Evolutionary conservation across 1,140 invertebrate species (phyloP), one percentile per base, ranked within the genome.

Genomic region (Thaumetopoea pityocampa): DNA sequence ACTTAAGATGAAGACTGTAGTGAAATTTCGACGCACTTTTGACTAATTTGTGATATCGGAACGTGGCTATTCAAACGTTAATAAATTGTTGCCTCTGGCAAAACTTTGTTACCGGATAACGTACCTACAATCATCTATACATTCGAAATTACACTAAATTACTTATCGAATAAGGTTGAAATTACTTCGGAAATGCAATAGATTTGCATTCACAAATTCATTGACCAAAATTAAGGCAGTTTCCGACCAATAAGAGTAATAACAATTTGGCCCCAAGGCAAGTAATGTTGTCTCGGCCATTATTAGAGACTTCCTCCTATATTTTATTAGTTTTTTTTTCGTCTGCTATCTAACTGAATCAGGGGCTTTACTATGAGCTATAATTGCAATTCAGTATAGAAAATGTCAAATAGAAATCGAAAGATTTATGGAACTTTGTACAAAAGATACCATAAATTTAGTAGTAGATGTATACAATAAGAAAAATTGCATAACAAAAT

Each of bases 171-270:
- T 57, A 56, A 32, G 22, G 29, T 47, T 17, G 10, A 41, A 22
- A 40, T 48, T 64, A 28, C 5, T 11, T 45, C 36, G 29, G 3
- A 12, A 2, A 0, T 5, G 1, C 5, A 20, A 11, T 26, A 56
- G 60, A 71, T 74, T 77, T 76, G 67, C 65, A 80, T 80, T 63
- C 55, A 58, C 53, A 60, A 76, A 76, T 67, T 68, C 70, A 73
- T 67, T 73, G 64, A 74, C 57, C 55, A 68, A 74, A 80, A 74
- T 77, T 73, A 65, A 70, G 64, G 65, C 50, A 61, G 67, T 73
- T 67, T 71, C 55, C 67, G 72, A 73, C 70, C 61, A 61, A 54
- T 51, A 42, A 60, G 45, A 65, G 66, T 59, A 62, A 62, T 62
- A 71, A 68, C 56, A 65, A 60, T 67, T 57, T 52, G 35, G 72